Percentiles rank a stretch among this genome's conserved stretches.
These are phyloP conservation scores for Crocuta crocuta DNA, from an alignment of 2,113 vertebrate genomes.

Conservation along the genomic window DNA sequence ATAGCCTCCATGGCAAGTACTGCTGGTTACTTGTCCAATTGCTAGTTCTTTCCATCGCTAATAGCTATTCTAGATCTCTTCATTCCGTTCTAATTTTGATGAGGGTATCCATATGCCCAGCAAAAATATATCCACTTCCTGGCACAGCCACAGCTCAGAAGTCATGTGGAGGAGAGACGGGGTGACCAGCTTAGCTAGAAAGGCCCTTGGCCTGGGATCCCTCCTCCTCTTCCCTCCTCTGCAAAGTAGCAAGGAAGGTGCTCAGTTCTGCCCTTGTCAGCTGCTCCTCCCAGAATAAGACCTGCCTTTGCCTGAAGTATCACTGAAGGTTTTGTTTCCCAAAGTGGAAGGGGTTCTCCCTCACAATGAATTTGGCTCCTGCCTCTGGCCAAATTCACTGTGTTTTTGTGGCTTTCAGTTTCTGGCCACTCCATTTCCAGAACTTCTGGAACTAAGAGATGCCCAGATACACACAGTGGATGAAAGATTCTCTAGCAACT, in stretches of 20 bases:
- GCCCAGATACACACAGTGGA: background rate
- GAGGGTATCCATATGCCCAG: background rate
- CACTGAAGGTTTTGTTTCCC: background rate
- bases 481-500: background rate
- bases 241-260: background rate
- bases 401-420: background rate
- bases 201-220: rapidly evolving
- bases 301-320: background rate
- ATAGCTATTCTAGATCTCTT: background rate
- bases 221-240: background rate
- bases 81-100: background rate
- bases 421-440: background rate
- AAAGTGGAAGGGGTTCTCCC: background rate
- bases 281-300: background rate
- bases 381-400: background rate
- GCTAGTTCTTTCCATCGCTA: background rate
- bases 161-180: background rate
- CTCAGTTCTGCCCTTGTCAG: rapidly evolving
- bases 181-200: background rate
- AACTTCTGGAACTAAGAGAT: background rate
- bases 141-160: background rate
- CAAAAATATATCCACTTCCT: background rate
- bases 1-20: rapidly evolving
- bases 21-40: background rate
- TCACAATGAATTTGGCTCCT: background rate